phyloP scores from a whole-genome alignment of 1,140 invertebrate species.

The Bombyx mandarina region DNA sequence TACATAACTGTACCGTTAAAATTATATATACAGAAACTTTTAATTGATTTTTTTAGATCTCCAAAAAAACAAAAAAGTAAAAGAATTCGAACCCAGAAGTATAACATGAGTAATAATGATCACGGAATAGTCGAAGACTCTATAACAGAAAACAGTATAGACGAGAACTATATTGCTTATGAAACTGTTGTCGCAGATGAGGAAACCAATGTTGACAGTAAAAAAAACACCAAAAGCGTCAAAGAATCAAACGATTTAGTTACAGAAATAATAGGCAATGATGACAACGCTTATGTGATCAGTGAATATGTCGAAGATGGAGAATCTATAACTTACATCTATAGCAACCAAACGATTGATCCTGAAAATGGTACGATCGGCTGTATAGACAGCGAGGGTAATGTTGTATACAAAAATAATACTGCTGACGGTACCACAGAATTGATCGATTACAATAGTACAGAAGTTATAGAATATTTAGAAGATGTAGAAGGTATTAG shows the following conservation, averaged over 20 bases:
- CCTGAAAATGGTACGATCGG: background rate
- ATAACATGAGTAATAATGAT: background rate
- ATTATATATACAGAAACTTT: too few species aligned
- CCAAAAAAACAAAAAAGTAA: too few species aligned
- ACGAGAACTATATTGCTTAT: conserved; percentile 10
- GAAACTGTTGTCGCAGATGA: conserved; percentile 12
- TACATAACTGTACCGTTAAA: too few species aligned
- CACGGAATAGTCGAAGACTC: background rate
- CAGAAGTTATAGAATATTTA: conserved; percentile 2
- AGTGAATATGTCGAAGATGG: conserved; percentile 5
- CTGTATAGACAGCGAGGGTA: background rate
- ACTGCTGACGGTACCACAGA: background rate
- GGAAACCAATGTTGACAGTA: background rate
- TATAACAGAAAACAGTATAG: background rate
- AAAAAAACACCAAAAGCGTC: background rate
- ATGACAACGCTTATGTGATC: background rate
- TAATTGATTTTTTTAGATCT: too few species aligned
- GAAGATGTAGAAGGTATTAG: background rate
- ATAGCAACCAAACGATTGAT: background rate
- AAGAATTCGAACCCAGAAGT: background rate
- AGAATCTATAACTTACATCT: conserved; percentile 1
- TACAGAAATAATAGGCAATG: too few species aligned
- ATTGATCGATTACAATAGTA: background rate
- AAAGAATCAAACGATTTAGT: too few species aligned
- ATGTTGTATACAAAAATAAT: too few species aligned